These are phyloP conservation scores for Caenorhabditis sp. DNA, from an alignment of 2,888 invertebrate species.

Conservation along the genomic window DNA sequence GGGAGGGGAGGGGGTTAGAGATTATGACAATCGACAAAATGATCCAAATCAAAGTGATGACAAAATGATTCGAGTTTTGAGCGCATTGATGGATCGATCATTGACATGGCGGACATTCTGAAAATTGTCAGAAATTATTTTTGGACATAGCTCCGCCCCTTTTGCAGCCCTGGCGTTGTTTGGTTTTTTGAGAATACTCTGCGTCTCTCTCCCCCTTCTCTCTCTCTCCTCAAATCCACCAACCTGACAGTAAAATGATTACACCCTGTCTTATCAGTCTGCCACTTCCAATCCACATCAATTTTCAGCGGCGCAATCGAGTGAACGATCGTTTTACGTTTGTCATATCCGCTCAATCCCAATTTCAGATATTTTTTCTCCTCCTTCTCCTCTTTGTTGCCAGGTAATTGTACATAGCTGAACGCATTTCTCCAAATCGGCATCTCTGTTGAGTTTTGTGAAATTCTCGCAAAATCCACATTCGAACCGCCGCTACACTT, in stretches of 20 bases:
- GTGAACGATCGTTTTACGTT: constrained; percentile 24
- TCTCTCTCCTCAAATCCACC: no score
- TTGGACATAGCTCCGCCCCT: background rate
- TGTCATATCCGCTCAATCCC: constrained; percentile 44
- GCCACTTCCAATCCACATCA: constrained; percentile 59
- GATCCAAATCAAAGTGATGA: constrained; percentile 47
- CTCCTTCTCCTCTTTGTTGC: constrained; percentile 18
- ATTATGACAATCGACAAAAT: constrained; percentile 51
- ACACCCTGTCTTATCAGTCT: constrained; percentile 42
- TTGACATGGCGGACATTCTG: constrained; percentile 57
- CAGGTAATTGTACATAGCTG: constrained; percentile 51
- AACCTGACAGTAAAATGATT: constrained; percentile 56
- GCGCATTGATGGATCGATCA: constrained; percentile 38
- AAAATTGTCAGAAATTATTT: constrained; percentile 14
- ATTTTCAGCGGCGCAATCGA: constrained; percentile 54
- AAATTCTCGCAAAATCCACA: constrained; percentile 42
- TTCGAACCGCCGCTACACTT: constrained; percentile 47
- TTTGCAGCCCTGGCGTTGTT: background rate
- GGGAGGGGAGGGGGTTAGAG: constrained; percentile 24
- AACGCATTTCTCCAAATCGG: constrained; percentile 56
- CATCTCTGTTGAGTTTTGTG: constrained; percentile 41
- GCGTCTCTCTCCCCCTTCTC: no score
- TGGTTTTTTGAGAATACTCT: background rate
- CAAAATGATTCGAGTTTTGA: constrained; percentile 49
- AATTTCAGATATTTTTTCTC: constrained; percentile 34